These are phyloP conservation scores for Mimumesa dahlbomi DNA, from an alignment of 2,888 invertebrate genomes.

Conservation along the genomic window DNA sequence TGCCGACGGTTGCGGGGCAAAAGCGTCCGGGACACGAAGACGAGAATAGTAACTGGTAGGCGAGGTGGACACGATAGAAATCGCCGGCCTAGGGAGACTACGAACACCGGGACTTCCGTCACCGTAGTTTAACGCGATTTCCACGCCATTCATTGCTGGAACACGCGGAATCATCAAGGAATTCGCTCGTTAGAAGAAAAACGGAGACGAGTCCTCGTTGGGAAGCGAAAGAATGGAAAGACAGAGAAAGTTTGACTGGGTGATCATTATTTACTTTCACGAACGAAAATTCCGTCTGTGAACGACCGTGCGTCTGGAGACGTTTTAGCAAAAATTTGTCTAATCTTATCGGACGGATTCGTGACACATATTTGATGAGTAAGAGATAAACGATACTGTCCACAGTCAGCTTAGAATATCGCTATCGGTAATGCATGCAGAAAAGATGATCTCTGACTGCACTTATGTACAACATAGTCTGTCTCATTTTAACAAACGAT, in stretches of 20 bases:
- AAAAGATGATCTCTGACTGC: no score
- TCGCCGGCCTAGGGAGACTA: constrained; percentile 49
- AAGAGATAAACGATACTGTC: no score
- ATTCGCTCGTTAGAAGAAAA: not conserved
- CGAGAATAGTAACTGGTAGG: constrained; percentile 79
- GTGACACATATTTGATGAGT: no score
- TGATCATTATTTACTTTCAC: constrained; percentile 25
- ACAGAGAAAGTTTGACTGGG: constrained; percentile 22
- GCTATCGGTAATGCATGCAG: no score
- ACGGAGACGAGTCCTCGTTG: not conserved
- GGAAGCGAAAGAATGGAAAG: constrained; percentile 1
- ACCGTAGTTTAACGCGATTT: constrained; percentile 17
- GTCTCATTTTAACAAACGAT: no score
- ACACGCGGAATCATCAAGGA: constrained; percentile 4
- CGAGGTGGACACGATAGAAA: constrained; percentile 63
- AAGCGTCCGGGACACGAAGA: constrained; percentile 76
- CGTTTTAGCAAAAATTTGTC: no score
- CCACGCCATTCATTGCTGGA: not conserved
- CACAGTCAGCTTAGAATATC: no score
- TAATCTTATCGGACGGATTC: no score
- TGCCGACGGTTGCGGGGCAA: constrained; percentile 68
- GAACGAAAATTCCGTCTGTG: constrained; percentile 4
- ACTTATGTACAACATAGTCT: no score
- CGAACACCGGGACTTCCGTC: constrained; percentile 32
- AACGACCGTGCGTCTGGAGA: no score